These are phyloP conservation scores for Drosophila paramelanica DNA, from an alignment of 2,888 invertebrate genomes.

Conservation along the genomic window DNA sequence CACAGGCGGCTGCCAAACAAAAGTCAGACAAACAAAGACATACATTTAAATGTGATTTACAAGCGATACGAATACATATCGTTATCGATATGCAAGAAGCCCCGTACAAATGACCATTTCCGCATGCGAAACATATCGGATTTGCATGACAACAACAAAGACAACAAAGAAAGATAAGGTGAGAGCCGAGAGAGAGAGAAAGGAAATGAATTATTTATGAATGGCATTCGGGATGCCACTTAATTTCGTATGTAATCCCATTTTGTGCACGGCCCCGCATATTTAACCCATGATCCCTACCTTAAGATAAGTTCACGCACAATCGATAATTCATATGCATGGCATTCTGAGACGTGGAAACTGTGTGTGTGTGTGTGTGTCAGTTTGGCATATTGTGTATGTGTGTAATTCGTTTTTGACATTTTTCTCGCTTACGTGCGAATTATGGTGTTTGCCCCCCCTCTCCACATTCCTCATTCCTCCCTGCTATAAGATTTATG, in stretches of 20 bases:
- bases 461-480: neutral
- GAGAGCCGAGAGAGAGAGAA: slow-evolving; percentile 4
- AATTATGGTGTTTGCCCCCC: slow-evolving; percentile 54
- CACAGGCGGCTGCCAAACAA: slow-evolving; percentile 16
- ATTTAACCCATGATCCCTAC: neutral
- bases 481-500: slow-evolving; percentile 57
- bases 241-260: slow-evolving; percentile 73
- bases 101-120: slow-evolving; percentile 67
- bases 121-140: slow-evolving; percentile 44
- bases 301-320: slow-evolving; percentile 64
- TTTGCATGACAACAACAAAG: slow-evolving; percentile 34
- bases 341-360: slow-evolving; percentile 28
- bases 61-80: slow-evolving; percentile 47
- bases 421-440: slow-evolving; percentile 66
- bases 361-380: slow-evolving; percentile 12
- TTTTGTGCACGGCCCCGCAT: slow-evolving; percentile 14
- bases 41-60: slow-evolving; percentile 40
- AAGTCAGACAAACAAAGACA: slow-evolving; percentile 1
- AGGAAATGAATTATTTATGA: slow-evolving; percentile 72
- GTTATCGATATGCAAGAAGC: slow-evolving; percentile 56
- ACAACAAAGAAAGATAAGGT: slow-evolving; percentile 4
- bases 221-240: slow-evolving; percentile 59
- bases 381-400: slow-evolving; percentile 9
- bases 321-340: slow-evolving; percentile 81
- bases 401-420: slow-evolving; percentile 55